These are phyloP conservation scores for Sphecodes monilicornis DNA, from an alignment of 2,888 invertebrate species.

Conservation along the genomic window DNA sequence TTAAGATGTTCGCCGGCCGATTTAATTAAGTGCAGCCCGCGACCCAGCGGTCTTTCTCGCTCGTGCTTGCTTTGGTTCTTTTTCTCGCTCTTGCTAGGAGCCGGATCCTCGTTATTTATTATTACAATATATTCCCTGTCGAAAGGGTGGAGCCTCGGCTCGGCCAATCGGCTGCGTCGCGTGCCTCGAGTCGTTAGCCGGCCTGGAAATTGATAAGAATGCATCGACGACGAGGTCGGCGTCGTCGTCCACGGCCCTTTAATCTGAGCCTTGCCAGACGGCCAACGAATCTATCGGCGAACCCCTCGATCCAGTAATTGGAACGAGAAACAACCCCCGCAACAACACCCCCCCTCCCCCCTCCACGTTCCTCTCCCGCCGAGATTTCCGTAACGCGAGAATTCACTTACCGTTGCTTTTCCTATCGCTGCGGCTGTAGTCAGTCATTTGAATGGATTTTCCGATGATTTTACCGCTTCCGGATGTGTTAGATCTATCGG, in stretches of 20 bases:
- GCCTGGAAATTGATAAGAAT: constrained; percentile 82
- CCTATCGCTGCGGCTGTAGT: neutral
- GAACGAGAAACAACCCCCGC: neutral
- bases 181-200: constrained; percentile 80
- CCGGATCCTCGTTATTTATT: constrained; percentile 78
- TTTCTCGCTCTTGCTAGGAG: neutral
- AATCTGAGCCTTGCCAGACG: constrained; percentile 46
- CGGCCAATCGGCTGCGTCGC: constrained; percentile 80
- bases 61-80: neutral
- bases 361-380: neutral
- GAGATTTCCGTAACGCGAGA: neutral
- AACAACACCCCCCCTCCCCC: neutral
- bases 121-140: constrained; percentile 79
- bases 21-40: constrained; percentile 71
- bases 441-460: neutral
- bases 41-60: constrained; percentile 20
- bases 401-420: constrained; percentile 1
- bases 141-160: constrained; percentile 79
- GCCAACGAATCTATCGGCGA: constrained; percentile 11
- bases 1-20: constrained; percentile 74
- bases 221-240: constrained; percentile 69
- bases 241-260: constrained; percentile 47
- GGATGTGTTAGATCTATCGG: neutral
- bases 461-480: too few relatives aligned
- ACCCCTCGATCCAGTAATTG: constrained; percentile 28